Base-by-base conservation (phyloP, 2,113 vertebrate genomes). In the Pagrus major region DNA sequence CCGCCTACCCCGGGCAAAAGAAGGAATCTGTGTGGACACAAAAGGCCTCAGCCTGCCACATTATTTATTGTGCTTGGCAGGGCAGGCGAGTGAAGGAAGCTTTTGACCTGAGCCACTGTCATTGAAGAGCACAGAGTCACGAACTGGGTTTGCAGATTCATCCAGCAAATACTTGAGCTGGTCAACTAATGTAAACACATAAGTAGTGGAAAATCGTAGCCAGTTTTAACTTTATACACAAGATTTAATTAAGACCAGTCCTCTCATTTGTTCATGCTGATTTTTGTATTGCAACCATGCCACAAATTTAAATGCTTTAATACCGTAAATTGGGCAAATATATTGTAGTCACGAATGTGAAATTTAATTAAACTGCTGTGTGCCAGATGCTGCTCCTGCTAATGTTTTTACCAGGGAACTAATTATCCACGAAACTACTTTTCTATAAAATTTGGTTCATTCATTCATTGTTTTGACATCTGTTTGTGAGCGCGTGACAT, bases 21-120 rank as follows among this genome's bases (percentile, higher is more conserved):
- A 91, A 95, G 91, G 94, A 96, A 96, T 95, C 95, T 96, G 95
- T 95, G 95, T 95, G 95, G 94, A 95, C 95, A 95, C 94, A 95
- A 94, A 92, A 92, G 91, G 86, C 87, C 83, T 86, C 73, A 77
- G 90, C 88, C 83, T 78, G 91, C 81, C 89, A 87, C 93, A 95
- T 94, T 93, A 94, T 94, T 94, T 93, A 94, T 95, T 94, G 94
- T 95, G 88, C 83, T 91, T 84, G 87, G 86, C 76, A 83, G 88
- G 79, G 72, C 88, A 77, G 90, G 77, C 69, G 87, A 89, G 90
- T 78, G 85, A 93, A 92, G 86, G 84, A 81, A 84, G 71, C 81
- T 84, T 93, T 89, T 94, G 92, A 94, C 86, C 86, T 78, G 79
- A 89, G 71, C 64, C 79, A 61, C 76, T 59, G 80, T 84, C 64